Evolutionary conservation across 1,140 invertebrate species (phyloP).

Genomic region (Propsilocerus akamusi): DNA sequence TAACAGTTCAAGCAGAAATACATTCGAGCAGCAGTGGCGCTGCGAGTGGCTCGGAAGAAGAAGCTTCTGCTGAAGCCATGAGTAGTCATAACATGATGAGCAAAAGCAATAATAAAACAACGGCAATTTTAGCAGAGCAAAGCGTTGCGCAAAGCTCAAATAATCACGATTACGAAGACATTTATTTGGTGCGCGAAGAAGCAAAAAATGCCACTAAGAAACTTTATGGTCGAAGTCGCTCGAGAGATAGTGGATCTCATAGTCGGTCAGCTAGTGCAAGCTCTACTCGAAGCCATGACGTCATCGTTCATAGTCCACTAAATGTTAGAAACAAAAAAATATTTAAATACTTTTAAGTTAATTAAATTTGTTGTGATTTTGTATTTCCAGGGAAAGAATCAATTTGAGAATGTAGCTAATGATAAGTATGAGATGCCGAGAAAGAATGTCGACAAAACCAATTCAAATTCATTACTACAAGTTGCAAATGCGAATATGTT

Average conservation of each 20-base stretch:
- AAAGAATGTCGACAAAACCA: constrained; percentile 17
- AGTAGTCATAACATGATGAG: constrained; percentile 6
- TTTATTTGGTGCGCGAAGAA: constrained; percentile 44
- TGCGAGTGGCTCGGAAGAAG: constrained; percentile 36
- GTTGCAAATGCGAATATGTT: too few species aligned
- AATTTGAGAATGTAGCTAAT: not conserved
- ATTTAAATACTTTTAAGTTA: constrained; percentile 14
- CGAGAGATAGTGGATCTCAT: constrained; percentile 46
- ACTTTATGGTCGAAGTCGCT: constrained; percentile 23
- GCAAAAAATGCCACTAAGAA: constrained; percentile 15
- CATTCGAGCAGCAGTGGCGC: constrained; percentile 38
- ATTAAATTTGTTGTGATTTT: too few species aligned
- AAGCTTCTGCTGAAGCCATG: constrained; percentile 24
- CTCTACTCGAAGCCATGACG: constrained; percentile 25
- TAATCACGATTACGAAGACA: constrained; percentile 56
- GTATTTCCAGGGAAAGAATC: too few species aligned
- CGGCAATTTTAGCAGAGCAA: constrained; percentile 11
- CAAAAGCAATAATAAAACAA: constrained; percentile 4
- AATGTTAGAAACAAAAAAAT: too few species aligned
- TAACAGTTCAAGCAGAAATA: constrained; percentile 42
- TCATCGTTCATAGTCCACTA: constrained; percentile 21
- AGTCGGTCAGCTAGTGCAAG: constrained; percentile 39
- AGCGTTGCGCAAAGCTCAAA: constrained; percentile 4
- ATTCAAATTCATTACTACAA: constrained; percentile 6
- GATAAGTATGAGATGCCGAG: constrained; percentile 12